Evolutionary conservation across 2,113 vertebrate species (phyloP).

Genomic region (Silurus glanis): DNA sequence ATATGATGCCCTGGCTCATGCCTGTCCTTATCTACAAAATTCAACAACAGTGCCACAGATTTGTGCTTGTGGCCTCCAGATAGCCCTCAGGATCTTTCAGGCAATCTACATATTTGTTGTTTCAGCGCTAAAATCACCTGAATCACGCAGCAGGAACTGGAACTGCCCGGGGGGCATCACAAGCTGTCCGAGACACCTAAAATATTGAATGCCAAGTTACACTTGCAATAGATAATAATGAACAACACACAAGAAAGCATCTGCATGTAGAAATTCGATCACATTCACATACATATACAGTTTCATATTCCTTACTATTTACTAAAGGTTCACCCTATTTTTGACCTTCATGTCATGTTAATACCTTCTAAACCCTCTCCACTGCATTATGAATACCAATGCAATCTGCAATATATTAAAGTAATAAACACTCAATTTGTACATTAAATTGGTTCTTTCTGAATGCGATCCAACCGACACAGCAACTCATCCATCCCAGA

Average conservation of each 20-base stretch:
- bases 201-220: neutral
- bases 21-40: neutral
- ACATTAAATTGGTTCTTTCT: neutral
- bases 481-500: neutral
- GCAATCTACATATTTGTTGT: slow-evolving; percentile 9
- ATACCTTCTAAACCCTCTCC: neutral
- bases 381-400: neutral
- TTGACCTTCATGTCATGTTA: neutral
- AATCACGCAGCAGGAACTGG: neutral
- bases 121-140: slow-evolving; percentile 16
- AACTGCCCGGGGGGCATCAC: neutral
- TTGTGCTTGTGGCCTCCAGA: neutral
- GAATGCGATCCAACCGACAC: neutral
- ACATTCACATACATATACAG: neutral
- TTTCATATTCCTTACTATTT: neutral
- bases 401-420: neutral
- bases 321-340: neutral
- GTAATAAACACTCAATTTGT: neutral
- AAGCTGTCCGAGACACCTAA: neutral
- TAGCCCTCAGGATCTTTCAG: neutral
- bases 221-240: slow-evolving; percentile 15
- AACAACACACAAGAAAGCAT: neutral
- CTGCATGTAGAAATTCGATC: neutral
- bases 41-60: neutral
- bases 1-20: slow-evolving; percentile 5